Conservation (phyloP, 2,113 vertebrate species). For the Gadus chalcogrammus region DNA sequence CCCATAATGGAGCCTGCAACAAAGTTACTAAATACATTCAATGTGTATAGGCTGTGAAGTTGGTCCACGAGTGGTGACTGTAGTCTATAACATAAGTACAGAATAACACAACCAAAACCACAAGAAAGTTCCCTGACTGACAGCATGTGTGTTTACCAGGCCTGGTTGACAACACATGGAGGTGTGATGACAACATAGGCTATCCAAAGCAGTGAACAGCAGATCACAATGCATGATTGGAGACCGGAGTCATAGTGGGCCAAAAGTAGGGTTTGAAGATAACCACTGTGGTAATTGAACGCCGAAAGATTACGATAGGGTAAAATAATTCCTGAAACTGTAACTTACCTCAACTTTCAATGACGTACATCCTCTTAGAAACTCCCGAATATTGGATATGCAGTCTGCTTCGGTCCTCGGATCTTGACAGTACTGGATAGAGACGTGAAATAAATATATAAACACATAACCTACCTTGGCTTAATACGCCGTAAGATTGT, state of each 20-base stretch:
- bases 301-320: too few relatives aligned
- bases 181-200: slow-evolving; percentile 28
- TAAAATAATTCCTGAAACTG: too few relatives aligned
- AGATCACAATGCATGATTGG: slow-evolving; percentile 31
- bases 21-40: too few relatives aligned
- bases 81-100: not conserved
- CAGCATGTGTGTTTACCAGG: slow-evolving; percentile 41
- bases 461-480: slow-evolving; percentile 29
- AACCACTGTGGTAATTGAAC: not conserved
- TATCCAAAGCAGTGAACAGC: slow-evolving; percentile 23
- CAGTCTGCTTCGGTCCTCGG: slow-evolving; percentile 88
- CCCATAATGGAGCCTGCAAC: not conserved
- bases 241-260: too few relatives aligned
- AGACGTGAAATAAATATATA: slow-evolving; percentile 39
- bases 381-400: slow-evolving; percentile 85
- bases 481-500: too few relatives aligned
- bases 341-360: slow-evolving; percentile 91
- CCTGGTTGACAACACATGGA: slow-evolving; percentile 33
- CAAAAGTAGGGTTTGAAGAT: not conserved
- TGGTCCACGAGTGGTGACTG: too few relatives aligned
- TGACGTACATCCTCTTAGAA: slow-evolving; percentile 83
- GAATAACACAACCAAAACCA: not conserved
- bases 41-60: too few relatives aligned
- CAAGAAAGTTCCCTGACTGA: slow-evolving; percentile 37
- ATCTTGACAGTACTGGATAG: slow-evolving; percentile 82